These are phyloP conservation scores for Podilymbus podiceps DNA, from an alignment of 2,113 vertebrate species.

Conservation along the genomic window DNA sequence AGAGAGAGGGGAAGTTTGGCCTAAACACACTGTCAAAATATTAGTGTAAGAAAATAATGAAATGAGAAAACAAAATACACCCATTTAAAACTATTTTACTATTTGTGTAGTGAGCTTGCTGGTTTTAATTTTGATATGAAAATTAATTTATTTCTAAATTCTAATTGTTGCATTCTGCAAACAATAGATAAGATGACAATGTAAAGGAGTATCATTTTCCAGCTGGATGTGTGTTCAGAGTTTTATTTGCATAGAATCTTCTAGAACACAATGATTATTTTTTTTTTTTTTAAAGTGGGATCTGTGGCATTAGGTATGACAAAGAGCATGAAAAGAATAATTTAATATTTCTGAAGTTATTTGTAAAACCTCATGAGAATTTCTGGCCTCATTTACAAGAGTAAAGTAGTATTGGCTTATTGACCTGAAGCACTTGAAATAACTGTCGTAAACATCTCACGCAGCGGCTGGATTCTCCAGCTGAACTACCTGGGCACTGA, in stretches of 20 bases:
- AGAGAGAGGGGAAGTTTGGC: not conserved
- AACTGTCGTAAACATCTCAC: not conserved
- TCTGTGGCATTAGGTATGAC: not conserved
- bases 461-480: not conserved
- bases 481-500: not conserved
- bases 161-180: not conserved
- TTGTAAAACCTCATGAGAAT: slow-evolving; percentile 26
- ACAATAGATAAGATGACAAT: not conserved
- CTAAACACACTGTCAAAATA: not conserved
- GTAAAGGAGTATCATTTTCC: not conserved
- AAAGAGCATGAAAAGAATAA: not conserved
- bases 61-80: not conserved
- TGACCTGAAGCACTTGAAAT: slow-evolving; percentile 46
- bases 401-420: slow-evolving; percentile 2
- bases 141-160: not conserved
- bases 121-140: not conserved
- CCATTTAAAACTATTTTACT: not conserved
- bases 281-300: not conserved
- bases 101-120: not conserved
- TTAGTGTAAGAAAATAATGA: not conserved
- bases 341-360: slow-evolving; percentile 31
- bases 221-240: not conserved
- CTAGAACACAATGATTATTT: not conserved
- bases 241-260: not conserved
- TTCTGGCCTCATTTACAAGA: slow-evolving; percentile 29